phyloP scores from a whole-genome alignment of 2,113 vertebrate species.

The Aix galericulata region DNA sequence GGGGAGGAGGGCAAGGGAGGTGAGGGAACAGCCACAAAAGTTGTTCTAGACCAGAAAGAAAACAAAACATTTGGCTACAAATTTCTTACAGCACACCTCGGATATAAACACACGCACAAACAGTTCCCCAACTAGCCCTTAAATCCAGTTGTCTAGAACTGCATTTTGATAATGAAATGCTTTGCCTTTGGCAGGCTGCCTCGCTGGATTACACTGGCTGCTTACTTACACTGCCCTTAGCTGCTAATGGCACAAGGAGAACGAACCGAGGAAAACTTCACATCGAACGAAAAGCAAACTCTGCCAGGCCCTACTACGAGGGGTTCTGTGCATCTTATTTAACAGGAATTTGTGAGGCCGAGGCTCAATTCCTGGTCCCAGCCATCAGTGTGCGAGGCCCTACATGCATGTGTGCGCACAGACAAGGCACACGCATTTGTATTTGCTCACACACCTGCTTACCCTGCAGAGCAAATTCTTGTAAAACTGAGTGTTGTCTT shows the following conservation, averaged over 20 bases:
- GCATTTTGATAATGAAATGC: conserved; percentile 8
- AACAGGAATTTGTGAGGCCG: neutral
- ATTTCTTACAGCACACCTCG: conserved; percentile 15
- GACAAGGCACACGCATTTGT: neutral
- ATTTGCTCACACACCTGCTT: neutral
- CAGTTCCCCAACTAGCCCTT: conserved; percentile 12
- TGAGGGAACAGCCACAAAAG: conserved; percentile 49
- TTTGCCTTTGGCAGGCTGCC: conserved; percentile 38
- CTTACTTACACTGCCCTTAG: conserved; percentile 27
- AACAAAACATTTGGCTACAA: conserved; percentile 45
- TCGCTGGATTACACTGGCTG: neutral
- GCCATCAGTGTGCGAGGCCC: neutral
- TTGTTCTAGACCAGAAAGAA: conserved; percentile 12
- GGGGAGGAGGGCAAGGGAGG: conserved; percentile 5
- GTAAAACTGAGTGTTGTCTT: neutral
- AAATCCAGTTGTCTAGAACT: neutral
- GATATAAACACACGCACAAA: conserved; percentile 3
- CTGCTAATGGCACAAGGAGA: conserved; percentile 34
- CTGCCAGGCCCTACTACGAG: neutral
- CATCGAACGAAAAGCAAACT: neutral
- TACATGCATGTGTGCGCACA: neutral
- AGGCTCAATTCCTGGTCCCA: neutral
- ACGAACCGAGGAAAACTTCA: conserved; percentile 21
- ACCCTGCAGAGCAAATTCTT: too few relatives aligned
- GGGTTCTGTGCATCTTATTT: neutral